Evolutionary conservation across 2,797 vertebrate genomes (phyloP).

Genomic region (Halcyon chelicuti): DNA sequence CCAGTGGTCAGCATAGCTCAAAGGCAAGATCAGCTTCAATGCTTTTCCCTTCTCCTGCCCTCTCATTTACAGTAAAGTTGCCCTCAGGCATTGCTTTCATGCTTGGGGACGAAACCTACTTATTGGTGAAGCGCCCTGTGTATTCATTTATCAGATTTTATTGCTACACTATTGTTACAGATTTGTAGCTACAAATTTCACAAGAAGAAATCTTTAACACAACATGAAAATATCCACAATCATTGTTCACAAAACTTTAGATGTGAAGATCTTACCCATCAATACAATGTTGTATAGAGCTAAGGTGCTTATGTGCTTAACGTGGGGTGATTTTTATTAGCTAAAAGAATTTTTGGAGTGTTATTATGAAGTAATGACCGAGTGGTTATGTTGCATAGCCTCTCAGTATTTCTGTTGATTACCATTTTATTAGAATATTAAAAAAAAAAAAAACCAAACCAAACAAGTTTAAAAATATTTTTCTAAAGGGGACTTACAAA

Average conservation of each 20-base stretch:
- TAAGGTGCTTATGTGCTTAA: background rate
- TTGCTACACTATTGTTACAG: background rate
- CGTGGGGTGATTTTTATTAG: background rate
- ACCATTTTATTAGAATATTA: background rate
- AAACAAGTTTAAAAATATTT: background rate
- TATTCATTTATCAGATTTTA: background rate
- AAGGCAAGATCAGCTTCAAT: background rate
- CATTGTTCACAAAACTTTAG: background rate
- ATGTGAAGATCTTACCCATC: background rate
- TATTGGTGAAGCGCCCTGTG: background rate
- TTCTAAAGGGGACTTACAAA: background rate
- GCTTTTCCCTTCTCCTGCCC: background rate
- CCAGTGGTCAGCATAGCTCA: background rate
- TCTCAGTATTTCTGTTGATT: background rate
- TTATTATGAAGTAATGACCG: background rate
- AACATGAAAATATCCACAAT: background rate
- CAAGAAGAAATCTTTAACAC: background rate
- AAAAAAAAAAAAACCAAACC: no score
- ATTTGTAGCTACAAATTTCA: background rate
- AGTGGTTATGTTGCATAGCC: background rate
- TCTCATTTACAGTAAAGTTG: background rate
- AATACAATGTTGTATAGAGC: background rate
- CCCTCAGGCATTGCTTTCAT: background rate
- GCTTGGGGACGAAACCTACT: background rate
- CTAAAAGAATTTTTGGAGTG: background rate